Evolutionary conservation across 2,113 vertebrate species (phyloP).

Genomic region (Egretta garzetta): DNA sequence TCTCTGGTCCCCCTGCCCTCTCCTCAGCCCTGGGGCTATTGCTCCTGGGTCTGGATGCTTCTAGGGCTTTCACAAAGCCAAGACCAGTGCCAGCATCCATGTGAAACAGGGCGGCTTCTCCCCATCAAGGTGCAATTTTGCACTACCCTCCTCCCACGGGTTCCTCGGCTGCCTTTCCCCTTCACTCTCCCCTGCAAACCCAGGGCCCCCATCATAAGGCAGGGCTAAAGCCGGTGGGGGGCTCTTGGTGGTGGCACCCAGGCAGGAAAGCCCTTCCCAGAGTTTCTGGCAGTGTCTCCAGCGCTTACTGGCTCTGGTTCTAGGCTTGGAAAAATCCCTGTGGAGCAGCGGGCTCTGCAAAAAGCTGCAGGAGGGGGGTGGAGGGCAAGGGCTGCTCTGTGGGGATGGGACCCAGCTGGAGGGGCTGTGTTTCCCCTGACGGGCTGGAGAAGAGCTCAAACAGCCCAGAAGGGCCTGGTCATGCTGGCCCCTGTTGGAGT

Average conservation of each 20-base stretch:
- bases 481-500: fast-evolving
- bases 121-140: not conserved
- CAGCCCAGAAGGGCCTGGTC: fast-evolving
- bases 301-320: not conserved
- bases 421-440: not conserved
- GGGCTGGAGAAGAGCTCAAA: not conserved
- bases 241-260: not conserved
- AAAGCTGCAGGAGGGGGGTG: not conserved
- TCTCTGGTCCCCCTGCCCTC: not conserved
- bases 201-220: not conserved
- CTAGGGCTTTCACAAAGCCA: not conserved
- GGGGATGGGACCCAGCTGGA: too few relatives aligned
- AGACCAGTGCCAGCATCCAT: fast-evolving
- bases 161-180: not conserved
- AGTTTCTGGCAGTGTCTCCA: not conserved
- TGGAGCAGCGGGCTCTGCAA: not conserved
- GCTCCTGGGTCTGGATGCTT: not conserved
- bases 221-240: not conserved
- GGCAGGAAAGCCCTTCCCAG: not conserved
- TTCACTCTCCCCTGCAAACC: not conserved
- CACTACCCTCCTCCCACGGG: not conserved
- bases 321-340: not conserved
- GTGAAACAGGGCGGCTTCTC: not conserved
- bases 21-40: not conserved
- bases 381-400: not conserved